Conservation (phyloP, 1,140 invertebrate species). For the Ceratina japonica region DNA sequence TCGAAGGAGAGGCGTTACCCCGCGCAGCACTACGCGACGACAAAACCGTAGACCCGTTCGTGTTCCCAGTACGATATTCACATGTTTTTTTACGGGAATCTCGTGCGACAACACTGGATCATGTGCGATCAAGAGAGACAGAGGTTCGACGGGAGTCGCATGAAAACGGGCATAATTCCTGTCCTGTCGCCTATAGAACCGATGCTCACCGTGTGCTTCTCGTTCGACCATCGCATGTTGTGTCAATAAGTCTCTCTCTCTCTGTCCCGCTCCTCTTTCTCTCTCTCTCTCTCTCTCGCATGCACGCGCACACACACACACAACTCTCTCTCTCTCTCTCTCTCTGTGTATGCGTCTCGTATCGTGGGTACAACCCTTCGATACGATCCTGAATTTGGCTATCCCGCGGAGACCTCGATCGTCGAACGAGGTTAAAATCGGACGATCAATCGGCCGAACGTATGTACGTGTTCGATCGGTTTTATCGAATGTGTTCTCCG, state of each 20-base stretch:
- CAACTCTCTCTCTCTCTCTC: too few relatives aligned
- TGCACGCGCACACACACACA: too few relatives aligned
- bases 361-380: constrained; percentile 41
- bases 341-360: constrained; percentile 20
- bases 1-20: constrained; percentile 67
- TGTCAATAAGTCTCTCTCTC: constrained; percentile 59
- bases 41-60: constrained; percentile 40
- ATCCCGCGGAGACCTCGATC: constrained; percentile 8
- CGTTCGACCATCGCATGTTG: constrained; percentile 60
- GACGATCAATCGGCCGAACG: constrained; percentile 26
- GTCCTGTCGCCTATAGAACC: constrained; percentile 28
- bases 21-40: constrained; percentile 54
- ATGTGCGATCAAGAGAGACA: constrained; percentile 25
- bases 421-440: constrained; percentile 32
- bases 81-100: constrained; percentile 41
- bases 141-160: not conserved
- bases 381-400: constrained; percentile 20
- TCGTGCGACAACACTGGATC: constrained; percentile 20
- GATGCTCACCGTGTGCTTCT: constrained; percentile 41
- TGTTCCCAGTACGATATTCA: constrained; percentile 52
- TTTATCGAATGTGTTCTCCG: constrained; percentile 55
- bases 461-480: constrained; percentile 45
- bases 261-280: not conserved
- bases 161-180: constrained; percentile 44
- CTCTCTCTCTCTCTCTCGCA: too few relatives aligned